phyloP scores from a whole-genome alignment of 2,888 invertebrate genomes.

The Galerucella pusilla region DNA sequence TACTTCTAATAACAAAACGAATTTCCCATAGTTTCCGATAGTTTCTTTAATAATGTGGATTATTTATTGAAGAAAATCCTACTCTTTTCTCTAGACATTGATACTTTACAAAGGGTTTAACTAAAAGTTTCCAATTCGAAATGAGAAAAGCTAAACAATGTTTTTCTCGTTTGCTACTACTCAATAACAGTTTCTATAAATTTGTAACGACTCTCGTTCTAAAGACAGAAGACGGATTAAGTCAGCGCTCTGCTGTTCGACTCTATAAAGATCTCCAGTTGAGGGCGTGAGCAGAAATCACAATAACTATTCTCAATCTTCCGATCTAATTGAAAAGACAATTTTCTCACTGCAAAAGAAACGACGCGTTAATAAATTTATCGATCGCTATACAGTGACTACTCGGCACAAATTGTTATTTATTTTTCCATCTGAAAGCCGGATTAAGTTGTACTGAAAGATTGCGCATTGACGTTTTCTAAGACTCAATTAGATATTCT shows the following conservation, averaged over 20 bases:
- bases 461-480: conserved; percentile 23
- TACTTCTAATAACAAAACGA: too few relatives aligned
- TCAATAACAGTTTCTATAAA: neutral
- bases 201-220: neutral
- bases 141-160: too few relatives aligned
- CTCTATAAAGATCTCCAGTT: conserved; percentile 13
- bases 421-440: conserved; percentile 37
- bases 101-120: too few relatives aligned
- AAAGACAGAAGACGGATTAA: neutral
- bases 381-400: conserved; percentile 32
- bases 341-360: conserved; percentile 39
- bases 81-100: too few relatives aligned
- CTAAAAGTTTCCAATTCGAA: too few relatives aligned
- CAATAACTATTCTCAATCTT: conserved; percentile 39
- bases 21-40: too few relatives aligned
- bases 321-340: conserved; percentile 43
- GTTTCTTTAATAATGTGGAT: too few relatives aligned
- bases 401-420: conserved; percentile 42
- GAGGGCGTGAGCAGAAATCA: conserved; percentile 14
- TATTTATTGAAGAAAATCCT: too few relatives aligned
- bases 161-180: too few relatives aligned
- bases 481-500: conserved; percentile 18
- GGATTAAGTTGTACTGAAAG: conserved; percentile 16
- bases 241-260: conserved; percentile 17
- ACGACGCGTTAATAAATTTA: conserved; percentile 40